phyloP scores from a whole-genome alignment of 2,888 invertebrate species.

The Troglohyphantes excavatus region DNA sequence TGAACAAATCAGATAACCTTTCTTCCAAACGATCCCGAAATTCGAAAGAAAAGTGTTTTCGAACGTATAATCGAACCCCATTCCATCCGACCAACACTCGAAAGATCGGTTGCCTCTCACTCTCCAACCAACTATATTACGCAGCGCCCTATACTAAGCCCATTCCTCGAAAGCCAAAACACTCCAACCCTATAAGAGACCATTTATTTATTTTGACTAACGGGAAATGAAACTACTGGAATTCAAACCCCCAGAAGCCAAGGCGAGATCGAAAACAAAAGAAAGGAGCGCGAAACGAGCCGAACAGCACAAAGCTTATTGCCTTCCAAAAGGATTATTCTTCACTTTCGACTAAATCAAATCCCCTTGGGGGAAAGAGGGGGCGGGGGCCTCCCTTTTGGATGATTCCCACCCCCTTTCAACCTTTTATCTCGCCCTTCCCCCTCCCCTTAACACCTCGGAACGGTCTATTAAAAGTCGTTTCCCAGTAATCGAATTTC shows the following conservation, averaged over 20 bases:
- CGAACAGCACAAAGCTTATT: slow-evolving; percentile 52
- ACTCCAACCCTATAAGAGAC: slow-evolving; percentile 12
- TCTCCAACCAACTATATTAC: background rate
- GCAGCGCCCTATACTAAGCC: slow-evolving; percentile 34
- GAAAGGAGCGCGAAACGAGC: slow-evolving; percentile 58
- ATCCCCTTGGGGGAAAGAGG: slow-evolving; percentile 44
- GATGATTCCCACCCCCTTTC: slow-evolving; percentile 37
- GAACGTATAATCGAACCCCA: slow-evolving; percentile 1
- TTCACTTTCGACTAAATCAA: slow-evolving; percentile 69
- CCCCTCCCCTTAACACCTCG: slow-evolving; percentile 54
- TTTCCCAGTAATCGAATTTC: slow-evolving; percentile 73
- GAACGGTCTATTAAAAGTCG: slow-evolving; percentile 72
- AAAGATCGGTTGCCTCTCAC: background rate
- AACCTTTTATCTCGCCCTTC: slow-evolving; percentile 48
- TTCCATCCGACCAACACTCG: background rate
- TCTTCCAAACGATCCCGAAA: background rate
- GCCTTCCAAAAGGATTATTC: slow-evolving; percentile 69
- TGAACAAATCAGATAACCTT: slow-evolving; percentile 9
- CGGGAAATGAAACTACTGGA: slow-evolving; percentile 70
- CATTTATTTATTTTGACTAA: slow-evolving; percentile 63
- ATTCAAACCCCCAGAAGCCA: slow-evolving; percentile 44
- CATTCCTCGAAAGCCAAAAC: slow-evolving; percentile 13
- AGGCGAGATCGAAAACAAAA: slow-evolving; percentile 36
- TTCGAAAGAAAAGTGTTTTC: slow-evolving; percentile 1
- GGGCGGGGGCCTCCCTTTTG: slow-evolving; percentile 31